Percentiles rank a stretch among this genome's conserved stretches.
Evolutionary conservation across 2,797 vertebrate genomes (phyloP).

Genomic region (Sebastes nivosus): DNA sequence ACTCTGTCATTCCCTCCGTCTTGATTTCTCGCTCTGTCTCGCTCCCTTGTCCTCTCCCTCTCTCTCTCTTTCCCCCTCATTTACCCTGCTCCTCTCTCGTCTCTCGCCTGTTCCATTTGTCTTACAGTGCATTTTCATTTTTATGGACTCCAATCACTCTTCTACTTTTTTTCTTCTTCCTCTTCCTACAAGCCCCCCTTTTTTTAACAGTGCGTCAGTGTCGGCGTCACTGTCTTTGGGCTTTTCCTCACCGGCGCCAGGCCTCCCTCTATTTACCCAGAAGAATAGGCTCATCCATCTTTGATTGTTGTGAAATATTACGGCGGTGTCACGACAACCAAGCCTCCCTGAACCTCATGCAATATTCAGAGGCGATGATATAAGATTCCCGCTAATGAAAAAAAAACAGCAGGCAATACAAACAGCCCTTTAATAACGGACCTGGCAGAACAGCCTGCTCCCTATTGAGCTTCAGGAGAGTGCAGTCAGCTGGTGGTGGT

Average conservation of each 20-base stretch:
- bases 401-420: slow-evolving; percentile 75
- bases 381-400: slow-evolving; percentile 80
- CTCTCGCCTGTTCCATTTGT: slow-evolving; percentile 57
- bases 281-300: slow-evolving; percentile 77
- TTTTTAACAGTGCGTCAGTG: slow-evolving; percentile 23
- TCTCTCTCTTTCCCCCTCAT: slow-evolving; percentile 57
- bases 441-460: slow-evolving; percentile 43
- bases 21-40: slow-evolving; percentile 51
- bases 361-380: slow-evolving; percentile 81
- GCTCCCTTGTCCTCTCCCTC: slow-evolving; percentile 40
- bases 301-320: slow-evolving; percentile 81
- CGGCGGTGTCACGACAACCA: slow-evolving; percentile 65
- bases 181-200: neutral
- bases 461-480: slow-evolving; percentile 35
- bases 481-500: slow-evolving; percentile 3
- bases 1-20: slow-evolving; percentile 31
- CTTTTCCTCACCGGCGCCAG: slow-evolving; percentile 42
- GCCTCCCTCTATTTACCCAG: slow-evolving; percentile 64
- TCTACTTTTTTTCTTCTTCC: neutral
- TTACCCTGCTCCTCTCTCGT: slow-evolving; percentile 56
- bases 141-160: slow-evolving; percentile 71
- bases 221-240: slow-evolving; percentile 43
- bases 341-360: slow-evolving; percentile 74
- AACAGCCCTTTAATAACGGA: slow-evolving; percentile 75
- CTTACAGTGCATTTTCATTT: slow-evolving; percentile 67